Evolutionary conservation across 2,888 invertebrate genomes (phyloP), one percentile per base, ranked within the genome.

Genomic region (Acheta domesticus): DNA sequence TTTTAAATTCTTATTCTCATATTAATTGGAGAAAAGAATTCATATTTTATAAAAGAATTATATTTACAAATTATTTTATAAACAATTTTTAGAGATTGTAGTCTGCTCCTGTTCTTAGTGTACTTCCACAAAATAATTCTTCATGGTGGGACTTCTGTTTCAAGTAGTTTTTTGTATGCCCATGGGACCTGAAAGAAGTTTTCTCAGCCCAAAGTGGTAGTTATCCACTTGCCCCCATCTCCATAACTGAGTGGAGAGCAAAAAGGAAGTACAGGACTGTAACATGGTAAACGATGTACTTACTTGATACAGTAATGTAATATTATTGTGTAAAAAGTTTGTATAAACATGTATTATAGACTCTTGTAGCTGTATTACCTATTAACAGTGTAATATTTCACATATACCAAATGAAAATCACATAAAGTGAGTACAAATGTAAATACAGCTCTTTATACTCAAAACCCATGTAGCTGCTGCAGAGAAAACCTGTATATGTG

Each of bases 241-340:
- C 62, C 62, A 62, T 62, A 1, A 62, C n/a, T 14, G 62, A 62
- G 62, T 62, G 62, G 14, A n/a, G 62, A 36, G 36, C 8, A 36
- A 36, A 36, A 36, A 36, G 36, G 36, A 36, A 19, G n/a, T 62
- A n/a, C 62, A 62, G 8, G n/a, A 62, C 62, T 62, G 62, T 62
- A 62, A 62, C 62, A 62, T 62, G 62, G 62, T n/a, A 62, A 62
- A 36, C 4, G n/a, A 62, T 62, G 62, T 62, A 62, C n/a, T 62
- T 62, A 62, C 62, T 62, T 62, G 62, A 62, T 62, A 62, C 62
- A 62, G 62, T 62, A 62, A 62, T 62, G 62, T 62, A 62, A 62
- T 19, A 62, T 62, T 62, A 62, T 62, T 62, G 62, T 62, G 62
- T 62, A 62, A 62, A 62, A 62, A 62, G 62, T 62, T 36, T 62